Percentiles rank a stretch among this genome's conserved stretches.
Conservation (phyloP, 1,140 invertebrate genomes). For the Solen grandis region DNA sequence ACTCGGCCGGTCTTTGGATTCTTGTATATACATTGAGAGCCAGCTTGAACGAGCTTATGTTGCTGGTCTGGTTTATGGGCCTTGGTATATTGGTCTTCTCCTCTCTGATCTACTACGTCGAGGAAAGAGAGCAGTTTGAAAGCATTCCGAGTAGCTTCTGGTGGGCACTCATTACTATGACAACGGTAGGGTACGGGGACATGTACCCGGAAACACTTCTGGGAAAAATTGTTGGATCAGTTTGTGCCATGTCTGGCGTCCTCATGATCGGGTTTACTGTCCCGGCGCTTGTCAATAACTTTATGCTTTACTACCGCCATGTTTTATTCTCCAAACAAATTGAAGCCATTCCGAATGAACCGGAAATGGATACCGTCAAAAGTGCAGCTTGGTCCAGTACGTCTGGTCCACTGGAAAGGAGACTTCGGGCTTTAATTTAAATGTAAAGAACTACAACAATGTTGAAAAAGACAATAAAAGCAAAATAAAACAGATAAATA, state of each 20-base stretch:
- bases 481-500: no score
- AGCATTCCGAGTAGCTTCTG: constrained; percentile 98
- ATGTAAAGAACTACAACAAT: no score
- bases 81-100: constrained; percentile 99
- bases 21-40: constrained; percentile 98
- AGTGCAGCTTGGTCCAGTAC: no score
- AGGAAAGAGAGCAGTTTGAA: constrained; percentile 60
- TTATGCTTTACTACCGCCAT: constrained; percentile 88
- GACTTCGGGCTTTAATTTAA: no score
- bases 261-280: constrained; percentile 99
- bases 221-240: constrained; percentile 78
- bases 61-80: constrained; percentile 98
- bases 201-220: constrained; percentile 83
- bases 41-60: constrained; percentile 98
- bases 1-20: constrained; percentile 98
- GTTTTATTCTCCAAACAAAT: no score
- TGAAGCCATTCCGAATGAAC: no score
- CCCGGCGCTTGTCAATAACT: constrained; percentile 81
- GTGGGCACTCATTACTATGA: constrained; percentile 95
- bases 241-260: constrained; percentile 98
- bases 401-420: no score
- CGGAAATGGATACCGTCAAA: no score
- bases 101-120: constrained; percentile 87
- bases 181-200: constrained; percentile 99
- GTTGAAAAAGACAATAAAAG: no score